Evolutionary conservation across 2,113 vertebrate genomes (phyloP).

Genomic region (Melanerpes formicivorus): DNA sequence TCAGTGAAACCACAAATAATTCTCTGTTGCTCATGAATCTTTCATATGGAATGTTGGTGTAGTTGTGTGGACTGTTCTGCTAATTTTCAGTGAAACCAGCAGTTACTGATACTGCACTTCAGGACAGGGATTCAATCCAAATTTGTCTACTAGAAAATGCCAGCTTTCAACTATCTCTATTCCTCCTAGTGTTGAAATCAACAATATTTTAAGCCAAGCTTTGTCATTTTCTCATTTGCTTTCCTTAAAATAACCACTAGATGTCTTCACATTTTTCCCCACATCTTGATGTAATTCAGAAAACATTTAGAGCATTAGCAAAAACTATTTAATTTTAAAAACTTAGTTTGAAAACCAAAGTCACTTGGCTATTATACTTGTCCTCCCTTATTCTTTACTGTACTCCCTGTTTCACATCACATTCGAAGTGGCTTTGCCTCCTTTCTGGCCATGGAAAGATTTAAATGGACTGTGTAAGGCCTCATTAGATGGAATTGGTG

Average conservation of each 20-base stretch:
- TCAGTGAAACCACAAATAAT: background rate
- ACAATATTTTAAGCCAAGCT: background rate
- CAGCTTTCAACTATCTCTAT: background rate
- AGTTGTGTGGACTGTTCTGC: background rate
- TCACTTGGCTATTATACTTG: background rate
- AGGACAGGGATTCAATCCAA: background rate
- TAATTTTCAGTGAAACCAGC: background rate
- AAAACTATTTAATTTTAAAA: background rate
- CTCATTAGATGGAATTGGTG: background rate
- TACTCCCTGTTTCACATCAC: background rate
- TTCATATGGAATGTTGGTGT: background rate
- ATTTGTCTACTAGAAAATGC: background rate
- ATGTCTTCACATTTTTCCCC: background rate
- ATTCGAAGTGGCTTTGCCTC: background rate
- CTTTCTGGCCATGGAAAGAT: background rate
- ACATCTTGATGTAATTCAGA: background rate
- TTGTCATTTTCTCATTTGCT: background rate
- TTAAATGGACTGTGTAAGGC: background rate
- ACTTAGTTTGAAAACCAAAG: background rate
- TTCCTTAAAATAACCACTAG: constrained; percentile 32
- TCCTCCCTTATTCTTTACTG: background rate
- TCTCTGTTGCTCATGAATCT: background rate
- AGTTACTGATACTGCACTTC: background rate
- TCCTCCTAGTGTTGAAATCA: background rate
- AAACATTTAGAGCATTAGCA: background rate